Base-by-base conservation (phyloP, 1,140 invertebrate genomes). In the Metaphire vulgaris region DNA sequence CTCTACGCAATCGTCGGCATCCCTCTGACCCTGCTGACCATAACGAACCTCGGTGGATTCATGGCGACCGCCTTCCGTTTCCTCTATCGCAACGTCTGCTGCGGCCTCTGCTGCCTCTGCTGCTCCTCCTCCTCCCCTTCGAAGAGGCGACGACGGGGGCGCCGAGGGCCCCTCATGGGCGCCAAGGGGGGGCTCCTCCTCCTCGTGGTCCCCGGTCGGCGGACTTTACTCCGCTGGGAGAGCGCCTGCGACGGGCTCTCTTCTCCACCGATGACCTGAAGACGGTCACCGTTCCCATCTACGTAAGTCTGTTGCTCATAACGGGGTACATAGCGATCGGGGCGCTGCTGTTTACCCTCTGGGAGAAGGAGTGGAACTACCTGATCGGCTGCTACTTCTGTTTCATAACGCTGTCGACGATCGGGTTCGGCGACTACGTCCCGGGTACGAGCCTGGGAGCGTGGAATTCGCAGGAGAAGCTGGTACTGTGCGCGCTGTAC, bases 341-440 rank as follows among this genome's bases (percentile, higher is more conserved):
- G 0, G 92, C 94, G 0, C 88, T 93, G 74, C 88, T 97, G 68
- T 97, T 97, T 86, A 92, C 80, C 30, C 33, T 75, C 1, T 86
- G 84, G 83, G 85, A 86, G 76, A 87, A 92, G 84, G 89, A 91
- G 71, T 98, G 96, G 96, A 91, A 90, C 67, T 89, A 94, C 29
- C 87, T 98, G 26, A 94, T 96, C 80, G 94, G 94, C 33, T 92
- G 93, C 72, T 98, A 96, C 86, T 98, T 98, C 83, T 97, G 95
- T 81, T n/a, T n/a, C n/a, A n/a, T n/a, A n/a, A n/a, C n/a, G n/a
- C n/a, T n/a, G n/a, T n/a, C n/a, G n/a, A n/a, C n/a, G n/a, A n/a
- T n/a, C n/a, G n/a, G n/a, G n/a, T n/a, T n/a, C n/a, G n/a, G n/a
- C n/a, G n/a, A n/a, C 97, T 96, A 87, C 94, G 95, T 28, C 94